Evolutionary conservation across 2,113 vertebrate genomes (phyloP).

Genomic region (Regulus satrapa): DNA sequence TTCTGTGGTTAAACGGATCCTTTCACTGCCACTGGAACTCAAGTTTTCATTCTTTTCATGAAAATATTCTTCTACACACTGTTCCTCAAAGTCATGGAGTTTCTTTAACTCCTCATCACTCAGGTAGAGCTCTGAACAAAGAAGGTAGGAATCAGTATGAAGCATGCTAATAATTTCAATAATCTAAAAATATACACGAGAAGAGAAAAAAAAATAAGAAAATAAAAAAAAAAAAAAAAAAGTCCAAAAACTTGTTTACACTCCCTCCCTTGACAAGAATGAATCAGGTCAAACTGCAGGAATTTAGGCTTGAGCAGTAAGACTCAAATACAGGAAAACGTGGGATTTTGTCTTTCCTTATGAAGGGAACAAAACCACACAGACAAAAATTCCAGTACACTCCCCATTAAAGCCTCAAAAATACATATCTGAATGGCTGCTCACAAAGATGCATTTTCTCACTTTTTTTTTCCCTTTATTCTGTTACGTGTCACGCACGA

Average conservation of each 20-base stretch:
- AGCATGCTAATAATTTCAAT: neutral
- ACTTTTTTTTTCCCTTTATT: neutral
- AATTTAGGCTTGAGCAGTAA: neutral
- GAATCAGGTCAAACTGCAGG: neutral
- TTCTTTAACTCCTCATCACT: slow-evolving; percentile 88
- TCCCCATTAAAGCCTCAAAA: neutral
- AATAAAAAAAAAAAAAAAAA: neutral
- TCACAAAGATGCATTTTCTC: neutral
- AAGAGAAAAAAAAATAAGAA: neutral
- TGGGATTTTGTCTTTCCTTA: neutral
- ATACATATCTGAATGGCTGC: neutral
- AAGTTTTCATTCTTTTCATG: slow-evolving; percentile 79
- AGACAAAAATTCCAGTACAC: neutral
- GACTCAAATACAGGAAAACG: neutral
- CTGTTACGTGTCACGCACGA: neutral
- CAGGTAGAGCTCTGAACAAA: slow-evolving; percentile 83
- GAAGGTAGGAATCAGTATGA: neutral
- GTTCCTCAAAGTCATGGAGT: slow-evolving; percentile 93
- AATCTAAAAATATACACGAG: neutral
- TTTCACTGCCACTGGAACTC: slow-evolving; percentile 76
- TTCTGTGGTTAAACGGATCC: slow-evolving; percentile 82
- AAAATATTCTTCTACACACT: slow-evolving; percentile 86
- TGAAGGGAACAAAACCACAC: neutral
- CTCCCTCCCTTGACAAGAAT: neutral
- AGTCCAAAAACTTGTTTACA: neutral